Conservation (phyloP, 2,113 vertebrate genomes). For the Rhineura floridana region DNA sequence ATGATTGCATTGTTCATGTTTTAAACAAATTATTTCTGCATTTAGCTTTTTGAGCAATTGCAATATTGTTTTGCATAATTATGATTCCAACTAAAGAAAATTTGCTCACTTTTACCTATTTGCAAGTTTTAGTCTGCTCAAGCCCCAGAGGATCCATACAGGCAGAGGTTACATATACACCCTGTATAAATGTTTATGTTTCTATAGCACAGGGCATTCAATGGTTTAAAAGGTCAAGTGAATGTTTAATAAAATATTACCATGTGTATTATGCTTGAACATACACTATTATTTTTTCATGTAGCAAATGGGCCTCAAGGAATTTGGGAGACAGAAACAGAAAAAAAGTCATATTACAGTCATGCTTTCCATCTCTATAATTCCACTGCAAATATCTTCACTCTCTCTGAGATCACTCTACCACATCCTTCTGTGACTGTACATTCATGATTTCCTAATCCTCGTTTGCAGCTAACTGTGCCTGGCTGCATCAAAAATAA, state of each 20-base stretch:
- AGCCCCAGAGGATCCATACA: no score
- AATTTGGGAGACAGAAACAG: neutral
- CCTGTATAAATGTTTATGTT: no score
- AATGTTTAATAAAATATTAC: neutral
- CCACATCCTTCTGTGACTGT: neutral
- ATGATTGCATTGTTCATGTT: no score
- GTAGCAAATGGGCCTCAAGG: neutral
- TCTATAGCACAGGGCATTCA: neutral
- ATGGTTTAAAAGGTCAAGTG: neutral
- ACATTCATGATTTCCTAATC: neutral
- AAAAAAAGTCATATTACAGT: neutral
- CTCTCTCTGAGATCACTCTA: neutral
- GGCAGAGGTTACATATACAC: no score
- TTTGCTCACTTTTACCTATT: no score
- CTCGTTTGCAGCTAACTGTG: neutral
- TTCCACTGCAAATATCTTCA: neutral
- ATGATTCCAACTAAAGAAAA: no score
- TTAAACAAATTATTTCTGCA: no score
- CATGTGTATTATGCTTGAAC: neutral
- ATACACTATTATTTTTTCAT: neutral
- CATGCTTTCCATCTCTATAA: neutral
- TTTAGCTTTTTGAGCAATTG: no score
- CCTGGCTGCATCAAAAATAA: neutral
- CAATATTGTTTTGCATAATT: no score
- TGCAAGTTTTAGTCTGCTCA: no score